A percentile compares a stretch with the other conserved stretches of the same genome.
Conservation (phyloP, 2,797 vertebrate genomes). For the Tolypeutes matacus region DNA sequence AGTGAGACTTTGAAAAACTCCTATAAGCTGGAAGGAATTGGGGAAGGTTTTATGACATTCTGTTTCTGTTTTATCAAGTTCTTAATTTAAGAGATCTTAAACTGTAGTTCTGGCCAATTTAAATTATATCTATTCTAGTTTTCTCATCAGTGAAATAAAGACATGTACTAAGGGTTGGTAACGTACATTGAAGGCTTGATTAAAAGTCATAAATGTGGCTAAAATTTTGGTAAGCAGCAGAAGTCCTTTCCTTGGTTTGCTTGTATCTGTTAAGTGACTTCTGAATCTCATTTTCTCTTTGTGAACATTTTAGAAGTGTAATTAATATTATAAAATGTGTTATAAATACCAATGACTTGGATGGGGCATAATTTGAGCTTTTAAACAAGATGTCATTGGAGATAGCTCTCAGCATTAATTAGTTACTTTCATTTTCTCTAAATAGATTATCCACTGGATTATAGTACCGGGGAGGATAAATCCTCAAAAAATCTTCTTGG, state of each 20-base stretch:
- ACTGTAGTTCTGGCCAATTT: neutral
- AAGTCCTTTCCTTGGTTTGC: constrained; percentile 58
- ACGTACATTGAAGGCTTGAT: constrained; percentile 50
- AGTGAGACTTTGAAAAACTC: neutral
- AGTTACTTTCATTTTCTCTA: constrained; percentile 38
- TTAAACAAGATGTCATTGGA: constrained; percentile 33
- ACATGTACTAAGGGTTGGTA: constrained; percentile 27
- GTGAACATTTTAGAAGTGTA: constrained; percentile 29
- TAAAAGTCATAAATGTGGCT: constrained; percentile 14
- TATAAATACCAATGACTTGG: constrained; percentile 39
- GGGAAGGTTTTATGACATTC: neutral
- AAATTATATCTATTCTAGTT: constrained; percentile 15
- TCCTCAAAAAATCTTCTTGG: constrained; percentile 97
- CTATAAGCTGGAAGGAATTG: neutral
- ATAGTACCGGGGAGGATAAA: constrained; percentile 95
- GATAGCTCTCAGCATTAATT: neutral
- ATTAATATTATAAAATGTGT: constrained; percentile 27
- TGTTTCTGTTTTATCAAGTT: constrained; percentile 40
- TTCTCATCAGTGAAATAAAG: constrained; percentile 37
- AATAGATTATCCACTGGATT: constrained; percentile 95
- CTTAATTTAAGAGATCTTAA: constrained; percentile 46
- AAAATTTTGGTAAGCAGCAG: constrained; percentile 55
- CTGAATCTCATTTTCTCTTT: constrained; percentile 27
- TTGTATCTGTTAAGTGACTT: constrained; percentile 48
- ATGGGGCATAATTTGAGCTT: constrained; percentile 35